Evolutionary conservation across 2,797 vertebrate species (phyloP), one percentile per base, ranked within the genome.

Genomic region (Hydrocynus forskahlii): DNA sequence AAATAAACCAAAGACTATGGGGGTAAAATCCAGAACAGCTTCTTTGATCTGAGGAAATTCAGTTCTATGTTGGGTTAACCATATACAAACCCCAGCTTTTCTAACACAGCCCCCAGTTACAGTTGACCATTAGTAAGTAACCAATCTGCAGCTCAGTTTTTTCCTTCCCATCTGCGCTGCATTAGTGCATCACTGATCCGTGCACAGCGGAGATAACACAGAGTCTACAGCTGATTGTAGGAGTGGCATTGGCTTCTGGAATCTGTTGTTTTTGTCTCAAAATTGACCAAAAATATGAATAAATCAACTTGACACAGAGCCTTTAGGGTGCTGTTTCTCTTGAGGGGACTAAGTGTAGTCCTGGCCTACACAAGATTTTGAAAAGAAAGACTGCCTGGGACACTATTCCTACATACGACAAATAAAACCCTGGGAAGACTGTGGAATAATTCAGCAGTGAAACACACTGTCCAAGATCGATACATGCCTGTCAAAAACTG

Each of bases 111-210:
- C 35, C 17, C 43, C 14, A 1, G 13, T 23, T 69, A 48, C 67
- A 69, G 67, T 45, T 69, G 67, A 45, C n/a, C 19, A 70, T 16
- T 25, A 71, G 21, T 45, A 52, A 71, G 23, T 35, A 50, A 35
- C 12, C 25, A 8, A 35, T 55, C 55, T 55, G 25, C 52, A 35
- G 17, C 64, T 43, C 64, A 43, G 38, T 66, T 67, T 35, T 67
- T 43, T 43, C 64, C 7, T 43, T 40, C 64, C 50, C 50, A 72
- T 5, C 50, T 52, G 68, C 52, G 68, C 8, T 72, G 23, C 38
- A n/a, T n/a, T n/a, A n/a, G n/a, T 72, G 48, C 48, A 72, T 52
- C 21, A 71, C 29, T 54, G 17, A 29, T 17, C 8, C 23, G 54
- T 54, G 48, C 64, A 68, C 38, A 69, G 23, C 9, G 21, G 23